Evolutionary conservation across 2,113 vertebrate genomes (phyloP).

Genomic region (Perca flavescens): DNA sequence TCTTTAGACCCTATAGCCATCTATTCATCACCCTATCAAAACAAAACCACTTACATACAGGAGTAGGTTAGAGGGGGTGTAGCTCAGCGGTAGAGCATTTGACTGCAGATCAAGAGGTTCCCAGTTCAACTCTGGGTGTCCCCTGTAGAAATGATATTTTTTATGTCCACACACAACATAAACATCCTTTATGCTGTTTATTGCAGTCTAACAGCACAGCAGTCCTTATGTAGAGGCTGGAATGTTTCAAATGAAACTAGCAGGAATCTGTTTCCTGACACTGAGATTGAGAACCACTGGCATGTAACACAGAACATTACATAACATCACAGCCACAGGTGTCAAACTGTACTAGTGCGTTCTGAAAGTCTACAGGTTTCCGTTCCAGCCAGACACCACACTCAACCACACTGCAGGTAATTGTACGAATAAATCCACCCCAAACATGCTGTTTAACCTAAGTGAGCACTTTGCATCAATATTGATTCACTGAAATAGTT

Average conservation of each 20-base stretch:
- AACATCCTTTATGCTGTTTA: neutral
- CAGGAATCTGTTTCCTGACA: neutral
- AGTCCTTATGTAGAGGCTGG: neutral
- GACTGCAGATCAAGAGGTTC: constrained; percentile 88
- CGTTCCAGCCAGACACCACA: constrained; percentile 15
- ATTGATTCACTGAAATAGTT: neutral
- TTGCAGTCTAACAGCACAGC: neutral
- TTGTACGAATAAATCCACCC: neutral
- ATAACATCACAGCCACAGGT: constrained; percentile 39
- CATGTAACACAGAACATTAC: neutral
- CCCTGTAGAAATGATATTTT: constrained; percentile 33
- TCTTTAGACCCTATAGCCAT: neutral
- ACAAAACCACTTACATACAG: neutral
- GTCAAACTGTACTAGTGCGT: constrained; percentile 5
- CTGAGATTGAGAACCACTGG: neutral
- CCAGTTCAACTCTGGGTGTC: constrained; percentile 86
- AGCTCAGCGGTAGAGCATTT: constrained; percentile 90
- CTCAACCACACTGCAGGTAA: neutral
- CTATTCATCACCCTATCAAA: neutral
- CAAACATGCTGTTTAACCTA: constrained; percentile 8
- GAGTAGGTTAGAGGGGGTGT: neutral
- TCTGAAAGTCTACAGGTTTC: constrained; percentile 38
- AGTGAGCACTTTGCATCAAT: neutral
- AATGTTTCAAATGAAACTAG: neutral
- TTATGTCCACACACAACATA: neutral